Evolutionary conservation across 2,888 invertebrate genomes (phyloP).

Genomic region (Stratiomys singularior): DNA sequence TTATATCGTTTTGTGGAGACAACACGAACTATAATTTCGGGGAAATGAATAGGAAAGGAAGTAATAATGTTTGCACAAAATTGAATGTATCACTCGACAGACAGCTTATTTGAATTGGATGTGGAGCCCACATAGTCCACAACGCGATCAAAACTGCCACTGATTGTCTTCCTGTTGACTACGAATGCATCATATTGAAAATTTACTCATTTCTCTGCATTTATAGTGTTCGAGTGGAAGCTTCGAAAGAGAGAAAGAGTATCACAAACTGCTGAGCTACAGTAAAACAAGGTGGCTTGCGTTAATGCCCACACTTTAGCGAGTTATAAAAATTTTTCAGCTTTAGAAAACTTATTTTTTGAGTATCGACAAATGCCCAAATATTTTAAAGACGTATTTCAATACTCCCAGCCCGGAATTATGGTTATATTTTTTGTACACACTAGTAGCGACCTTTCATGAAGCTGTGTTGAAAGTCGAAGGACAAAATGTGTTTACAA

Average conservation of each 20-base stretch:
- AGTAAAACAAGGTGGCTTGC: slow-evolving; percentile 49
- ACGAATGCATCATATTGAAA: slow-evolving; percentile 45
- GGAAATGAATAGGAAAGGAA: slow-evolving; percentile 51
- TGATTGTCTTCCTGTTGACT: slow-evolving; percentile 54
- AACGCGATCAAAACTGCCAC: slow-evolving; percentile 50
- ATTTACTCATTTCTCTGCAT: slow-evolving; percentile 55
- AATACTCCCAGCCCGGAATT: slow-evolving; percentile 42
- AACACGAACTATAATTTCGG: slow-evolving; percentile 56
- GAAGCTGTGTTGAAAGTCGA: slow-evolving; percentile 25
- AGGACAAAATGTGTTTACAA: slow-evolving; percentile 20
- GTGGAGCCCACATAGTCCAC: slow-evolving; percentile 53
- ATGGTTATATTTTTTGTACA: slow-evolving; percentile 44
- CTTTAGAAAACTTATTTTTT: slow-evolving; percentile 48
- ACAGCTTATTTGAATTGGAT: slow-evolving; percentile 55
- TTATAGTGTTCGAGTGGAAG: slow-evolving; percentile 54
- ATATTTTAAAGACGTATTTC: slow-evolving; percentile 46
- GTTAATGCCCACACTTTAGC: slow-evolving; percentile 41
- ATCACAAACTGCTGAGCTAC: slow-evolving; percentile 48
- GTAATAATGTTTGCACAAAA: slow-evolving; percentile 53
- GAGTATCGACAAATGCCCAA: slow-evolving; percentile 45
- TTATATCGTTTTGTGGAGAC: slow-evolving; percentile 45
- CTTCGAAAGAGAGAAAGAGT: slow-evolving; percentile 46
- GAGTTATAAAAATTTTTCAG: slow-evolving; percentile 47
- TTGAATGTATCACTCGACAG: slow-evolving; percentile 48
- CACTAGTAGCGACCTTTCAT: slow-evolving; percentile 45